Percentiles rank a stretch among this genome's conserved stretches.
Conservation (phyloP, 1,140 invertebrate genomes). For the Helicoverpa armigera region DNA sequence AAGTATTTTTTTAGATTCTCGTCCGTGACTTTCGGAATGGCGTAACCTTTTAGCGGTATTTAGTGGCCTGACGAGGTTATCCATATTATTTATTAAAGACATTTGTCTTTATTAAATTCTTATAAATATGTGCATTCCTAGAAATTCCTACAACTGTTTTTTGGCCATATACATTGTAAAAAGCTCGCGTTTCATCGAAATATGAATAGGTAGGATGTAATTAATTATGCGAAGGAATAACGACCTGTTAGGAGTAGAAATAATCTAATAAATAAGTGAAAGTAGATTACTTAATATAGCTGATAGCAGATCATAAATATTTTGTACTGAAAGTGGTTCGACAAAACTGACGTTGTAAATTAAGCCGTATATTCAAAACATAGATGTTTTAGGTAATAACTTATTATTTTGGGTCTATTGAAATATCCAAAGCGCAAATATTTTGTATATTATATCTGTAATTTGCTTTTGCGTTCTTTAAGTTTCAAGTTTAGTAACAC, state of each 20-base stretch:
- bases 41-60: conserved; percentile 23
- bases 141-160: neutral
- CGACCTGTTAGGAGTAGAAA: neutral
- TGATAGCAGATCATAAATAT: neutral
- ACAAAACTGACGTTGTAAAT: too few species aligned
- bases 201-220: neutral
- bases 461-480: too few species aligned
- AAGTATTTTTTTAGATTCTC: neutral
- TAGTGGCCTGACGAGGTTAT: conserved; percentile 35
- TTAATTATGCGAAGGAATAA: neutral
- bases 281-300: conserved; percentile 24
- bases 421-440: too few species aligned
- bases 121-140: neutral
- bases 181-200: neutral
- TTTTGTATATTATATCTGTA: too few species aligned
- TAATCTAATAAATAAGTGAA: conserved; percentile 9
- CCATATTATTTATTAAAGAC: conserved; percentile 1
- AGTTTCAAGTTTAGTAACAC: too few species aligned
- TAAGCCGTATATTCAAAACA: too few species aligned
- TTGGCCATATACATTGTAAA: too few species aligned
- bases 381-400: too few species aligned
- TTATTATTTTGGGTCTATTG: too few species aligned
- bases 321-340: neutral
- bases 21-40: conserved; percentile 39
- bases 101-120: neutral